A percentile compares a stretch with the other conserved stretches of the same genome.
These are phyloP conservation scores for Discoglossus pictus DNA, from an alignment of 2,797 vertebrate species.

Conservation along the genomic window DNA sequence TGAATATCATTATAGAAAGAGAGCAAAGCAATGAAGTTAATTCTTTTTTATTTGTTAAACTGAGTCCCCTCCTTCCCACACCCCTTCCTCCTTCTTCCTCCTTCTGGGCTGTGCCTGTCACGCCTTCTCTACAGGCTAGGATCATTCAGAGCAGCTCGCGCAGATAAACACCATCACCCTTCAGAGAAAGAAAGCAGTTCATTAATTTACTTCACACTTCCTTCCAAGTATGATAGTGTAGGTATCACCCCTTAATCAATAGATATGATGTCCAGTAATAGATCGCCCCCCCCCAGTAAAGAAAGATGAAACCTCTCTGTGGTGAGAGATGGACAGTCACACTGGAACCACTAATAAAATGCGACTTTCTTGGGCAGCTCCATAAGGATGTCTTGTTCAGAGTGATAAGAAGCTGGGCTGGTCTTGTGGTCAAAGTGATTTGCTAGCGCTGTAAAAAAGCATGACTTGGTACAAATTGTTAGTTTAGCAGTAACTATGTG, in stretches of 20 bases:
- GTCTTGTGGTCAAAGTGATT: conserved; percentile 17
- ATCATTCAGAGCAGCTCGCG: conserved; percentile 75
- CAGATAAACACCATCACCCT: conserved; percentile 73
- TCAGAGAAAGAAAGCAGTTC: conserved; percentile 75
- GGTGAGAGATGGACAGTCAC: conserved; percentile 19
- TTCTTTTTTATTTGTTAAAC: conserved; percentile 88
- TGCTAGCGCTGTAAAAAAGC: conserved; percentile 14
- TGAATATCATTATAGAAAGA: conserved; percentile 77
- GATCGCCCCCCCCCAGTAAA: conserved; percentile 44
- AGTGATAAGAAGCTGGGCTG: conserved; percentile 6
- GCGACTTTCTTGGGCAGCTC: conserved; percentile 40
- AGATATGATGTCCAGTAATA: conserved; percentile 74
- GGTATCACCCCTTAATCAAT: conserved; percentile 70
- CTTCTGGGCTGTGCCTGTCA: conserved; percentile 83
- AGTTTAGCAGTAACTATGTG: too few species aligned
- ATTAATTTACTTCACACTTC: conserved; percentile 77
- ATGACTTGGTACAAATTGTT: too few species aligned
- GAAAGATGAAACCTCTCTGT: conserved; percentile 52
- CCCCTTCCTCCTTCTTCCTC: conserved; percentile 85
- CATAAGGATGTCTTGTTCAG: neutral
- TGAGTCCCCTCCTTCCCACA: conserved; percentile 79
- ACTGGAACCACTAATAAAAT: conserved; percentile 12
- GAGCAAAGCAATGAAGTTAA: conserved; percentile 84
- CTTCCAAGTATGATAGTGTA: conserved; percentile 67
- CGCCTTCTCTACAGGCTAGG: conserved; percentile 86